Evolutionary conservation across 2,888 invertebrate species (phyloP), one percentile per base, ranked within the genome.

Genomic region (Apotomis capreana): DNA sequence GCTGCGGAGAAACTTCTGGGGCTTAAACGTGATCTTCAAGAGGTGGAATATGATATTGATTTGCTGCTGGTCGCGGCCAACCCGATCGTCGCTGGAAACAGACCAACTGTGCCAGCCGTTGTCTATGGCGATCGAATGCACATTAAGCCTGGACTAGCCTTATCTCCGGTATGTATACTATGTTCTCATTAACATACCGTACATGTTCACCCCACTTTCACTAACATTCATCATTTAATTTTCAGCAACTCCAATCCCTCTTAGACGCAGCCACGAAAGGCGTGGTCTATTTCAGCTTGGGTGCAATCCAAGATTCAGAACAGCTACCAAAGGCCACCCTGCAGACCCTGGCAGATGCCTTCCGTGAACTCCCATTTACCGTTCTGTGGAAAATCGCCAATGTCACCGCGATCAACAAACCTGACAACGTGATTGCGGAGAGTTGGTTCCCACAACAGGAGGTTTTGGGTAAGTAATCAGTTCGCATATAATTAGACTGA

Each of bases 401-500:
- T 69, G 85, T 85, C 0, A 88, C 89, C 6, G 77, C 87, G 77
- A 84, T 92, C 12, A 87, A 88, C 44, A 86, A 87, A 74, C 87
- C 94, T 26, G 81, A 85, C 9, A 94, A 94, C 78, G 89, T 95
- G 0, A 84, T 91, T 57, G 79, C 91, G 1, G 81, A 83, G 15
- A 81, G 84, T 13, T 95, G 95, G 95, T 89, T 94, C 70, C 94
- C 94, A 0, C 95, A 95, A 75, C 92, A 94, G 77, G 92, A 94
- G 80, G 74, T 95, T 73, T 84, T 95, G 72, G 94, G 94, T 94
- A 81, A 77, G 76, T n/a, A 10, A 40, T 13, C 3, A 37, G 44
- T 8, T 44, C 6, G 44, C 8, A 44, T 44, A 44, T 44, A 44
- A 44, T 44, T 5, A 8, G 5, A 8, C 44, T 44, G 4, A 6